These are phyloP conservation scores for Uloborus diversus DNA, from an alignment of 1,140 invertebrate species.

Conservation along the genomic window DNA sequence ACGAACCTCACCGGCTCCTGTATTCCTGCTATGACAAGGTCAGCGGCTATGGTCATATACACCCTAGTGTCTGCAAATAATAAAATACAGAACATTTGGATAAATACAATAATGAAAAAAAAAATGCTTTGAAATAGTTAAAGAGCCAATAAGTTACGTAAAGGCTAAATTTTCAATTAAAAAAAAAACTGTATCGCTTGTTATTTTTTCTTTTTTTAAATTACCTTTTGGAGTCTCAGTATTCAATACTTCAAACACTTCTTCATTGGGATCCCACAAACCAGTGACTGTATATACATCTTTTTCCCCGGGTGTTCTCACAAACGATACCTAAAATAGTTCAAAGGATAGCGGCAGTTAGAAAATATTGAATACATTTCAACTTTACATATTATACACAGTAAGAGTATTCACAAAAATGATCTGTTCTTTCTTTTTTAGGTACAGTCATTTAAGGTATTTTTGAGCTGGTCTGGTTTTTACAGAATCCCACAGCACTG, in stretches of 20 bases:
- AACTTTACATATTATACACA: too few relatives aligned
- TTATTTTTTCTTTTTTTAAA: background rate
- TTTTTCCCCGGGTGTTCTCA: slow-evolving; percentile 34
- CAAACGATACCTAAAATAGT: too few relatives aligned
- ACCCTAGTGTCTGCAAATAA: slow-evolving; percentile 72
- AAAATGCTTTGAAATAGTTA: background rate
- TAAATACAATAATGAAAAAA: background rate
- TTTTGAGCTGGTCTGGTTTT: too few relatives aligned
- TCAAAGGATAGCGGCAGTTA: too few relatives aligned
- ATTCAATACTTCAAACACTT: slow-evolving; percentile 85
- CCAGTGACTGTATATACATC: slow-evolving; percentile 72
- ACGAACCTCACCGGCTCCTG: slow-evolving; percentile 92
- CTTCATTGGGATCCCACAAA: slow-evolving; percentile 86
- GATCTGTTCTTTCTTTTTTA: too few relatives aligned
- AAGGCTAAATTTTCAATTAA: too few relatives aligned
- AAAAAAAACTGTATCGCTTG: background rate
- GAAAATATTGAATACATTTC: too few relatives aligned
- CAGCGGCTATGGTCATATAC: slow-evolving; percentile 94
- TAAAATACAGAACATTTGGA: background rate
- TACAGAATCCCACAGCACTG: too few relatives aligned
- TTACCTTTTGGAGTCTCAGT: slow-evolving; percentile 75
- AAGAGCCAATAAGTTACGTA: too few relatives aligned
- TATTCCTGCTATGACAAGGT: slow-evolving; percentile 91
- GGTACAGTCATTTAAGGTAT: too few relatives aligned
- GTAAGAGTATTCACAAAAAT: too few relatives aligned